phyloP scores from a whole-genome alignment of 2,113 vertebrate species.

The Phodopus roborovskii region DNA sequence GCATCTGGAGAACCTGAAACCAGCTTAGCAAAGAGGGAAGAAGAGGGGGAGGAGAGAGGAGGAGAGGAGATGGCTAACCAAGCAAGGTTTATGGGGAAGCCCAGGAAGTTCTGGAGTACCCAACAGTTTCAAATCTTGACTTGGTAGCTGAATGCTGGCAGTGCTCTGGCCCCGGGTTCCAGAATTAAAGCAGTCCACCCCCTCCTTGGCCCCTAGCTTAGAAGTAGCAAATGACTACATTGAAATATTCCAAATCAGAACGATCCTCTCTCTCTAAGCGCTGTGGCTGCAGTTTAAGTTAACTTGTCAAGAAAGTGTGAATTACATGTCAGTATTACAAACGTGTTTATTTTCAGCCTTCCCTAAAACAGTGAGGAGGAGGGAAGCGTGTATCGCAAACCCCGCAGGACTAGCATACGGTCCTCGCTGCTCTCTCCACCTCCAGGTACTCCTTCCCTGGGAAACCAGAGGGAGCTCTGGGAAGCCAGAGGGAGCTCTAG shows the following conservation, averaged over 20 bases:
- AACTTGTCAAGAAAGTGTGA: slow-evolving; percentile 75
- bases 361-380: slow-evolving; percentile 67
- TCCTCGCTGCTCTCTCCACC: background rate
- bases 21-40: background rate
- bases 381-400: slow-evolving; percentile 51
- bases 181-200: background rate
- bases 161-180: background rate
- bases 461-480: background rate
- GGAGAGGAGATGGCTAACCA: accelerated
- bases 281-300: slow-evolving; percentile 60
- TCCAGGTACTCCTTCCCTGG: background rate
- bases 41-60: no score
- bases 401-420: background rate
- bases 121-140: background rate
- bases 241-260: slow-evolving; percentile 30
- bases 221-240: background rate
- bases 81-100: background rate
- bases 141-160: background rate
- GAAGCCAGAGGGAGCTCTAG: no score
- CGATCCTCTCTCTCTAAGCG: slow-evolving; percentile 5
- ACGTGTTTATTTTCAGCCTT: slow-evolving; percentile 78
- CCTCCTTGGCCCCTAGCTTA: background rate
- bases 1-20: background rate
- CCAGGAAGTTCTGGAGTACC: background rate
- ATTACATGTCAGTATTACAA: slow-evolving; percentile 72